phyloP scores from a whole-genome alignment of 2,797 vertebrate species.

The Pantherophis alleghaniensis region DNA sequence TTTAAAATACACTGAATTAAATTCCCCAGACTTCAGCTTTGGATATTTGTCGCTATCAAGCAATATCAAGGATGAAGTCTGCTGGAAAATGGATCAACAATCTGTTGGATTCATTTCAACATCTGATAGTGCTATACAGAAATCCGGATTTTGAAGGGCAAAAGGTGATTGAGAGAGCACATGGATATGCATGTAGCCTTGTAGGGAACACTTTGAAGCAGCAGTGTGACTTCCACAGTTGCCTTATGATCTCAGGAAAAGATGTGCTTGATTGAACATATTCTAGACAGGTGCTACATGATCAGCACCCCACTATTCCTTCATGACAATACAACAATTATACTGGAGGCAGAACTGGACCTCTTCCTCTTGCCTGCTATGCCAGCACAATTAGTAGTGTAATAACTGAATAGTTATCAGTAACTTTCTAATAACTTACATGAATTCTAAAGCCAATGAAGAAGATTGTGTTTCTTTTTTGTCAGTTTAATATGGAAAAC shows the following conservation, averaged over 20 bases:
- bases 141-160: neutral
- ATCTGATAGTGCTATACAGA: neutral
- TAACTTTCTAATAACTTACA: neutral
- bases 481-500: neutral
- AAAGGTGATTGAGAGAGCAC: neutral
- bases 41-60: neutral
- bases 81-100: neutral
- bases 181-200: neutral
- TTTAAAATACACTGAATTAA: neutral
- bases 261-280: neutral
- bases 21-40: neutral
- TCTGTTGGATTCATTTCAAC: neutral
- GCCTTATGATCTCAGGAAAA: neutral
- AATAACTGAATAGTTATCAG: neutral
- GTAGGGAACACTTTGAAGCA: neutral
- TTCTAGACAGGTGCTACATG: neutral
- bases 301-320: neutral
- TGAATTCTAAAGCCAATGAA: neutral
- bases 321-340: neutral
- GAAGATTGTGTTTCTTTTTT: neutral
- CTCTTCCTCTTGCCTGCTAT: neutral
- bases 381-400: neutral
- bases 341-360: neutral
- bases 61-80: neutral
- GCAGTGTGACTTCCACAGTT: neutral